Base-by-base conservation (phyloP, 1,140 invertebrate species). In the Hydropsyche tenuis region DNA sequence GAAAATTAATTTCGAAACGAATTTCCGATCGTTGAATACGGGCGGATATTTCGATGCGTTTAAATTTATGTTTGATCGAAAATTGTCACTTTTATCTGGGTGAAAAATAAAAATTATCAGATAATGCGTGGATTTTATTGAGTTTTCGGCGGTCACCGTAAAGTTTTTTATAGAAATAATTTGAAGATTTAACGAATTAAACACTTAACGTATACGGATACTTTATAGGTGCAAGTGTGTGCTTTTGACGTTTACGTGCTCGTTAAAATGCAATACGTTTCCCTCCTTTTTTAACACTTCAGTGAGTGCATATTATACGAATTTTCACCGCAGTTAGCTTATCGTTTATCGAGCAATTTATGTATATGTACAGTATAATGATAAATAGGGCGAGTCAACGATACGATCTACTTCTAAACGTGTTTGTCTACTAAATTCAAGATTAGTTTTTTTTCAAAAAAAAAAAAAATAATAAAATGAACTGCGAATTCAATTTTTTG, bases 371-470 rank as follows among this genome's bases (percentile, higher is more conserved):
- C 23, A 60, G 18, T 60, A 14, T 60, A 23, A 23, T 60, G 23
- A 60, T 60, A 60, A 60, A 60, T 60, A 60, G 23, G 56, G 56
- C 22, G 18, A 60, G 11, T 60, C 56, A 20, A 60, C 56, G 56
- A 60, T 60, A 60, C 56, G 56, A 60, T 60, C 56, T 60, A 60
- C 56, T 25, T 60, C 22, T 12, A 60, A 60, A 60, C 56, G 56
- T 60, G 56, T 60, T 60, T 60, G 56, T 60, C 56, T 60, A 60
- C 56, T 60, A 60, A 60, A 60, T 60, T 60, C 56, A 22, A 60
- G 56, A 60, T 60, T 60, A 25, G 56, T 60, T 60, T 25, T 37
- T 37, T 23, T 23, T 3, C 22, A 11, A 23, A 9, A 11, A 60
- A 60, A 27, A 60, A 27, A 22, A 27, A 60, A 60, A 60, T 60